Evolutionary conservation across 2,113 vertebrate genomes (phyloP).

Genomic region (Forbesichthys papilliferus): DNA sequence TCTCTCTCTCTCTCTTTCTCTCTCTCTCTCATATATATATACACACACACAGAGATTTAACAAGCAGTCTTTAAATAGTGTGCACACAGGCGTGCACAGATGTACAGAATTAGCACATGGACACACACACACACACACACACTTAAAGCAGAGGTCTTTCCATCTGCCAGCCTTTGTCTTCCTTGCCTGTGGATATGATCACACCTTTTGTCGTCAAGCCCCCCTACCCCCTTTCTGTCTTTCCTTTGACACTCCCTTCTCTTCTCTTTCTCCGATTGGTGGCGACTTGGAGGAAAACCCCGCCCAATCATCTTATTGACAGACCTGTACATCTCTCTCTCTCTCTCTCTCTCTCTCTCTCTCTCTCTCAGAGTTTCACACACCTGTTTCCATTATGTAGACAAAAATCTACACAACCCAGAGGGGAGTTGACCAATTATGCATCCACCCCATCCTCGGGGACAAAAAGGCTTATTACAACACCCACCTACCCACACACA

Average conservation of each 20-base stretch:
- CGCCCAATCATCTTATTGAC: too few species aligned
- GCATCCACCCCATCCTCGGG: slow-evolving; percentile 49
- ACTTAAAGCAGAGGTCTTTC: slow-evolving; percentile 1
- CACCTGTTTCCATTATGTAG: slow-evolving; percentile 20
- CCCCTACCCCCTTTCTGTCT: slow-evolving; percentile 7
- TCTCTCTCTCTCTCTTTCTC: slow-evolving; percentile 29
- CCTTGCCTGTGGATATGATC: neutral
- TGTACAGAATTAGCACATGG: neutral
- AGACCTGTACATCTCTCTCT: neutral
- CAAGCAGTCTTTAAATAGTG: neutral
- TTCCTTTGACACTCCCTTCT: neutral
- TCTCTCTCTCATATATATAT: slow-evolving; percentile 31
- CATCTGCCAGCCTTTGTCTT: slow-evolving; percentile 3
- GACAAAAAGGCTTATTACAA: neutral
- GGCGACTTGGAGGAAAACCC: too few species aligned
- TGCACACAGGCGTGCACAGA: neutral
- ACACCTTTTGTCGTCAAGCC: neutral
- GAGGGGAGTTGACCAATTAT: slow-evolving; percentile 52
- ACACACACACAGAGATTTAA: neutral
- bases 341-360: slow-evolving; percentile 5
- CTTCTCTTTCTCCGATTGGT: neutral
- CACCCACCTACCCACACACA: neutral
- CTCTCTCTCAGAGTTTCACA: slow-evolving; percentile 14
- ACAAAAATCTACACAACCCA: slow-evolving; percentile 22
- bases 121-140: neutral